Base-by-base conservation (phyloP, 2,113 vertebrate genomes). In the Charina bottae region DNA sequence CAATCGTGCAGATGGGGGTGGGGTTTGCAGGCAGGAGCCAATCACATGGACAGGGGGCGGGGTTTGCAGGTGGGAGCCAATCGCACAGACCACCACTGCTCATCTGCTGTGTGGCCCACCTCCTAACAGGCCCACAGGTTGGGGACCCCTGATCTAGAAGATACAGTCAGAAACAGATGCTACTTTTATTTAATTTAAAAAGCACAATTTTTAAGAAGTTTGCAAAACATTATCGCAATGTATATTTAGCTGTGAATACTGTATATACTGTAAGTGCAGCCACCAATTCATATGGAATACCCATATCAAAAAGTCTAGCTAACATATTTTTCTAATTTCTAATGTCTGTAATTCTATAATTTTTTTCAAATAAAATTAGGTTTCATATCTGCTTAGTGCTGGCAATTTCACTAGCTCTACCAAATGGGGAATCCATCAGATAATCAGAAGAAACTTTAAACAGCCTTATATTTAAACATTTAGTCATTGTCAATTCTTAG, bases 401-500 rank as follows among this genome's bases (percentile, higher is more conserved):
- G 28, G 26, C 28, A 58, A 37, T 72, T 85, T 59, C 89, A 83
- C 33, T 46, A 64, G 33, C 19, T 59, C 55, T 86, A 90, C 68
- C 89, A 56, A 95, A 94, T 94, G 89, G 42, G 0, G 4, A 91
- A 24, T 92, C 86, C 28, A 88, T 72, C 90, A 89, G 89, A 93
- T 89, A 62, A 62, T 84, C 60, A 83, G 23, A 62, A 84, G n/a
- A 87, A 23, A 94, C 87, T 21, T 92, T 83, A 90, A 56, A 19
- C 42, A 93, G 6, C 6, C 91, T 94, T 93, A 90, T 89, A 83
- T 91, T 91, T 54, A 88, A 90, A 15, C 90, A 2, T 56, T 90
- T 91, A 87, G 90, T 91, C 90, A 88, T 37, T 90, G 56, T 88
- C 87, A 49, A 5, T 83, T 26, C 56, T 85, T 55, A 94, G 90